Conservation (phyloP, 2,113 vertebrate species). For the Ginglymostoma cirratum region DNA sequence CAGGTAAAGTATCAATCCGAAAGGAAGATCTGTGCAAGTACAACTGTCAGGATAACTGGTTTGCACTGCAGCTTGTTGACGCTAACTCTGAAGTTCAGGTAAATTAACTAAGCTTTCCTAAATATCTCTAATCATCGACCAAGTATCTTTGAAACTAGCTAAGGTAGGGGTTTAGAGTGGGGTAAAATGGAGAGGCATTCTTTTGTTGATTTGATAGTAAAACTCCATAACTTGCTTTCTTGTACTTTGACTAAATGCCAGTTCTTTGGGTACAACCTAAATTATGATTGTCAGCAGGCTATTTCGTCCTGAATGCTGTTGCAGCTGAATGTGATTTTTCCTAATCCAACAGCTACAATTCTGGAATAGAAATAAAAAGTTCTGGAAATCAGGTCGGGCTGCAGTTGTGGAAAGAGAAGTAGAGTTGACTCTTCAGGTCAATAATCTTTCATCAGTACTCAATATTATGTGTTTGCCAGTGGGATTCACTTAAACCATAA, state of each 20-base stretch:
- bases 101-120: conserved; percentile 43
- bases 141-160: too few species aligned
- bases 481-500: neutral
- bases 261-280: neutral
- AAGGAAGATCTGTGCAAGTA: conserved; percentile 87
- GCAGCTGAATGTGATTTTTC: neutral
- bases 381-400: too few species aligned
- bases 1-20: conserved; percentile 91
- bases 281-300: neutral
- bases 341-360: neutral
- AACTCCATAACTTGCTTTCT: neutral
- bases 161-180: neutral
- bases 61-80: conserved; percentile 83
- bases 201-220: conserved; percentile 39
- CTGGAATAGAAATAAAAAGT: neutral
- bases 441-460: neutral
- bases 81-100: conserved; percentile 97
- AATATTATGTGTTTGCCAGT: neutral
- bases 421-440: too few species aligned
- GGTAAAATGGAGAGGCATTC: neutral
- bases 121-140: neutral
- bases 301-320: neutral
- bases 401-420: too few species aligned
- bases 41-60: conserved; percentile 89
- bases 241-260: neutral